A percentile compares a stretch with the other conserved stretches of the same genome.
phyloP scores from a whole-genome alignment of 2,113 vertebrate genomes.

The Willisornis vidua region DNA sequence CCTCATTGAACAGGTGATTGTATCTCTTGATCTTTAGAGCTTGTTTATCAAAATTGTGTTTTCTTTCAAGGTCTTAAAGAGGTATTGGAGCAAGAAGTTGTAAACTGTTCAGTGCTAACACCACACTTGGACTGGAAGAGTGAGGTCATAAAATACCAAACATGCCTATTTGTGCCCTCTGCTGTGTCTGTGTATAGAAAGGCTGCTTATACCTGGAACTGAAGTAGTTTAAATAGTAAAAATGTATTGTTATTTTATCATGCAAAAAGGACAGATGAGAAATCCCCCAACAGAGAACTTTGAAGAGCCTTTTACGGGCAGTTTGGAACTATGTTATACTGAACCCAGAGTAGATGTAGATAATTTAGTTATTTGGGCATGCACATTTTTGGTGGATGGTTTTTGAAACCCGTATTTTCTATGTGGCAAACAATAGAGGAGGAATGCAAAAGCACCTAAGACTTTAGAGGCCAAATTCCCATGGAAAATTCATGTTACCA shows the following conservation, averaged over 20 bases:
- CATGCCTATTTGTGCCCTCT: background rate
- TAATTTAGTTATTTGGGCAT: background rate
- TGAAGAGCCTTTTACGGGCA: background rate
- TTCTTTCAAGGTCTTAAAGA: background rate
- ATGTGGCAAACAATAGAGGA: background rate
- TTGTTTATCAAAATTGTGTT: background rate
- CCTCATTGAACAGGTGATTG: background rate
- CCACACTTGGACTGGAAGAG: background rate
- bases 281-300: background rate
- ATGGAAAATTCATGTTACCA: background rate
- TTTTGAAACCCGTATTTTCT: background rate
- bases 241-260: background rate
- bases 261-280: background rate
- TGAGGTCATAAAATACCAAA: fast-evolving
- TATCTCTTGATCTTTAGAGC: background rate
- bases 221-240: background rate
- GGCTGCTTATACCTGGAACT: background rate
- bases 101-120: background rate
- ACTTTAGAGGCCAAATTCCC: background rate
- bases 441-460: background rate
- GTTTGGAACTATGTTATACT: background rate
- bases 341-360: background rate
- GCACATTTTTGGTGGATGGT: background rate
- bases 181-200: background rate
- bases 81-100: background rate